These are phyloP conservation scores for Tethea ocularis DNA, from an alignment of 2,888 invertebrate genomes.

Conservation along the genomic window DNA sequence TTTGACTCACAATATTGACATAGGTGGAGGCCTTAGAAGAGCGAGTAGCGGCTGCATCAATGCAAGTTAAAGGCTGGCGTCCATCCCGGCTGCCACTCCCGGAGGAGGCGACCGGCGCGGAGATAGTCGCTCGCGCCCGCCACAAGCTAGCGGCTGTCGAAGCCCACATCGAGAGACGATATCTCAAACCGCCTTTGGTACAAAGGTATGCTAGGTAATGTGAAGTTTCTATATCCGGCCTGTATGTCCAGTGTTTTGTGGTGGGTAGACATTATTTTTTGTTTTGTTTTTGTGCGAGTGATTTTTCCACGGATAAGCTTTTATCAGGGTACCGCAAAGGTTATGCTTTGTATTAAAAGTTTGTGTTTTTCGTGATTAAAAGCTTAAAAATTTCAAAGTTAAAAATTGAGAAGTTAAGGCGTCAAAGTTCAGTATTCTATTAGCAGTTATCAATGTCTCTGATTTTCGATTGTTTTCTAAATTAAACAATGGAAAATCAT, in stretches of 20 bases:
- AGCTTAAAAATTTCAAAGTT: too few relatives aligned
- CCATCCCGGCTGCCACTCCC: slow-evolving; percentile 71
- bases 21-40: slow-evolving; percentile 94
- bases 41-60: slow-evolving; percentile 93
- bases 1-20: too few relatives aligned
- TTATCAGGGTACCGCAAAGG: too few relatives aligned
- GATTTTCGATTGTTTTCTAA: too few relatives aligned
- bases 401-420: too few relatives aligned
- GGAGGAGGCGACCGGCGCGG: slow-evolving; percentile 84
- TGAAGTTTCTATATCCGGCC: slow-evolving; percentile 24
- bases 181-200: slow-evolving; percentile 96
- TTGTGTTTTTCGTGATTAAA: too few relatives aligned
- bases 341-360: too few relatives aligned
- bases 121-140: slow-evolving; percentile 84
- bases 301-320: too few relatives aligned
- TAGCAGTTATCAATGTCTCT: too few relatives aligned
- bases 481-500: too few relatives aligned
- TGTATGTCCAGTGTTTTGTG: slow-evolving; percentile 17
- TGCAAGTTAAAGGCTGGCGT: slow-evolving; percentile 96
- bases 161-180: slow-evolving; percentile 95
- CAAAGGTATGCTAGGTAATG: slow-evolving; percentile 78
- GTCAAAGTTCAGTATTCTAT: too few relatives aligned
- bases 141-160: slow-evolving; percentile 92
- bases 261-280: slow-evolving; percentile 21
- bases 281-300: slow-evolving; percentile 8